phyloP scores from a whole-genome alignment of 2,113 vertebrate species.

The Salvelinus sp. region DNA sequence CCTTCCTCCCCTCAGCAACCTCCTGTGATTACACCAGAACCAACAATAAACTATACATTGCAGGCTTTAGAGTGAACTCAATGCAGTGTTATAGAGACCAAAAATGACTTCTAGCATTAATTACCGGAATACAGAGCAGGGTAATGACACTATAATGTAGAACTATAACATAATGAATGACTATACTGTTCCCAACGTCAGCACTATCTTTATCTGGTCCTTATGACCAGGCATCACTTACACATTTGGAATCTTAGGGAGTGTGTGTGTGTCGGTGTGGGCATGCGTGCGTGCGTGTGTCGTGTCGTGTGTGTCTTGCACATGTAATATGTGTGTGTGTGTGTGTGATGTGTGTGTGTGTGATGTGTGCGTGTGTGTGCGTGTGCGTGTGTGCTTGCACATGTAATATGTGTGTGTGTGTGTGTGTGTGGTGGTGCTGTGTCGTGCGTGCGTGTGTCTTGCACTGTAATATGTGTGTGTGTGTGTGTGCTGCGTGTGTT shows the following conservation, averaged over 20 bases:
- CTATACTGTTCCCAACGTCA: constrained; percentile 57
- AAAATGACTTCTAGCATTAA: constrained; percentile 66
- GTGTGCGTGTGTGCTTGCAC: too few species aligned
- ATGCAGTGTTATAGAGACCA: background rate
- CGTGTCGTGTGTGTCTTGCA: too few species aligned
- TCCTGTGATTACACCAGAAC: background rate
- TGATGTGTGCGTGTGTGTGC: background rate
- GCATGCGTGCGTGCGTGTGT: too few species aligned
- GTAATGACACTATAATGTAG: constrained; percentile 70
- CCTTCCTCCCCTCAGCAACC: too few species aligned
- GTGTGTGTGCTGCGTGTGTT: too few species aligned
- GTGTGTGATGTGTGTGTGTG: background rate
- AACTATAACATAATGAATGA: constrained; percentile 57
- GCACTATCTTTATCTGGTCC: constrained; percentile 64
- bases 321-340: too few species aligned
- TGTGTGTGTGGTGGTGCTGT: too few species aligned
- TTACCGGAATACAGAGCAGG: constrained; percentile 65
- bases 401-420: too few species aligned
- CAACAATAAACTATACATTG: constrained; percentile 22
- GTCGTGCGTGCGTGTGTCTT: too few species aligned
- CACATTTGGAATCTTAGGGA: constrained; percentile 53
- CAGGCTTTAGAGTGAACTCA: constrained; percentile 1
- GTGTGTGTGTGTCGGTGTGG: too few species aligned
- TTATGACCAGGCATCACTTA: constrained; percentile 46
- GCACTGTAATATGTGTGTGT: too few species aligned